A percentile compares a stretch with the other conserved stretches of the same genome.
Evolutionary conservation across 2,888 invertebrate genomes (phyloP).

Genomic region (Liopterus haemorrhoidalis): DNA sequence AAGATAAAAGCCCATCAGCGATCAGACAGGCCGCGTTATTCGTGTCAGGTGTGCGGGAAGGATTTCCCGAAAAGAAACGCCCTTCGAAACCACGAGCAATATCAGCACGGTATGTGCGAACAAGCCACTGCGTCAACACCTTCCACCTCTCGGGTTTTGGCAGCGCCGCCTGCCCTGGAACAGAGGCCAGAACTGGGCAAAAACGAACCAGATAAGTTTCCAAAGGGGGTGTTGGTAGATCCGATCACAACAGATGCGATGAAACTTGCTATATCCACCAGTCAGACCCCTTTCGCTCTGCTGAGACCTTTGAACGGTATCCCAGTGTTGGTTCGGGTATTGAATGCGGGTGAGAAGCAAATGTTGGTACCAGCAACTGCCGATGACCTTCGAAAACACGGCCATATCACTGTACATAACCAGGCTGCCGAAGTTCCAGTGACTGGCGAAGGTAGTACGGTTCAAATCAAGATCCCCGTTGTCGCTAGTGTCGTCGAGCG

Average conservation of each 20-base stretch:
- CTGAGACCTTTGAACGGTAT: constrained; percentile 60
- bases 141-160: constrained; percentile 7
- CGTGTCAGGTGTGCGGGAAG: constrained; percentile 51
- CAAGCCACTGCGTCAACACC: constrained; percentile 39
- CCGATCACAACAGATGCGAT: constrained; percentile 66
- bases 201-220: constrained; percentile 34
- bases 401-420: constrained; percentile 60
- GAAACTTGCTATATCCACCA: constrained; percentile 57
- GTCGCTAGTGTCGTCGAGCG: constrained; percentile 46
- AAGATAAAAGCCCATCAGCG: constrained; percentile 60
- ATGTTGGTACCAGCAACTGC: constrained; percentile 67
- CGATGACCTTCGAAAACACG: constrained; percentile 60
- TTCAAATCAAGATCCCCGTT: constrained; percentile 45
- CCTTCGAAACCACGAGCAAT: constrained; percentile 53
- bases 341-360: constrained; percentile 50
- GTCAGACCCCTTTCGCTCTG: constrained; percentile 65
- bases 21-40: constrained; percentile 49
- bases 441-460: constrained; percentile 36
- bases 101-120: constrained; percentile 51
- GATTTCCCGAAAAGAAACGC: constrained; percentile 51
- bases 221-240: constrained; percentile 60
- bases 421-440: constrained; percentile 7
- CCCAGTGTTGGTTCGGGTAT: constrained; percentile 63
- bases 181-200: constrained; percentile 7
- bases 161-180: constrained; percentile 13